Conservation (phyloP, 2,113 vertebrate species). For the Beaufortia kweichowensis region DNA sequence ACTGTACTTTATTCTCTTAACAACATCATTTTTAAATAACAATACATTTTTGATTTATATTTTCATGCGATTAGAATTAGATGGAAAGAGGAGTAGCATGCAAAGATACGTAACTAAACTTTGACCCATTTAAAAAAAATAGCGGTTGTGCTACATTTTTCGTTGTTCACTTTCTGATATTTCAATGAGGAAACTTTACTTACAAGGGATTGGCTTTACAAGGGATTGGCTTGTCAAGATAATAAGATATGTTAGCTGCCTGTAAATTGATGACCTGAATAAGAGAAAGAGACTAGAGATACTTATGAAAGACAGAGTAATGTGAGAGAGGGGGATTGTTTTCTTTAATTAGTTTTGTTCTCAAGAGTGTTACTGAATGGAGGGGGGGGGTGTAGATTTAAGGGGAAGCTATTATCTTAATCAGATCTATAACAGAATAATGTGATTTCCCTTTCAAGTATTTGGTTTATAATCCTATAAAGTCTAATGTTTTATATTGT, state of each 20-base stretch:
- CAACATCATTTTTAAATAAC: too few relatives aligned
- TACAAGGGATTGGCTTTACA: slow-evolving; percentile 9
- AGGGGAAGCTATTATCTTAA: background rate
- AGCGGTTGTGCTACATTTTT: background rate
- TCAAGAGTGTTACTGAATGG: slow-evolving; percentile 4
- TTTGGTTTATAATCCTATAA: background rate
- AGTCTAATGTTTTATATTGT: background rate
- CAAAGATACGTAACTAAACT: too few relatives aligned
- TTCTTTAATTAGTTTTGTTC: slow-evolving; percentile 36
- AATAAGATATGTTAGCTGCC: slow-evolving; percentile 37
- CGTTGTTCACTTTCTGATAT: background rate
- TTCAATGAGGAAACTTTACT: slow-evolving; percentile 2
- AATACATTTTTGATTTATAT: too few relatives aligned
- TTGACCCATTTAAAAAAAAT: too few relatives aligned
- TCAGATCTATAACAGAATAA: background rate
- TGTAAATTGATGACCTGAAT: slow-evolving; percentile 34
- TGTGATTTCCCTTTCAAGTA: background rate
- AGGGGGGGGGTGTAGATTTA: background rate
- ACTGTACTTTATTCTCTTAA: too few relatives aligned
- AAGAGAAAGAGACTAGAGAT: slow-evolving; percentile 5
- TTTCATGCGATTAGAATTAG: too few relatives aligned
- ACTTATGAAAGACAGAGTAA: background rate
- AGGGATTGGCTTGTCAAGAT: slow-evolving; percentile 23
- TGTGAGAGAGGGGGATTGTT: slow-evolving; percentile 13
- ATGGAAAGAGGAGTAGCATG: too few relatives aligned